A percentile compares a stretch with the other conserved stretches of the same genome.
These are phyloP conservation scores for Coleophora deauratella DNA, from an alignment of 2,888 invertebrate species.

Conservation along the genomic window DNA sequence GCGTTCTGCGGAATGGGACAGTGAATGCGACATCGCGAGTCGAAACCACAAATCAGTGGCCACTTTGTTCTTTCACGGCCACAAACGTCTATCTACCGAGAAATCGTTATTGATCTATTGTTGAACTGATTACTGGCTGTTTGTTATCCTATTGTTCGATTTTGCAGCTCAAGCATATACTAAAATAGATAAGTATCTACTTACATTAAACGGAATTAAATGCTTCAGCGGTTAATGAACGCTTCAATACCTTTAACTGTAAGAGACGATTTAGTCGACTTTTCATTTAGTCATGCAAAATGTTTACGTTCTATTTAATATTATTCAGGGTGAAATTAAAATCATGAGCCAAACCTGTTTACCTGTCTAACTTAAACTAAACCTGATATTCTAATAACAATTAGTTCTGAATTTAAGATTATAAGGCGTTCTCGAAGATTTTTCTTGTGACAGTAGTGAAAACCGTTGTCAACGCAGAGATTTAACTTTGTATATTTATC, in stretches of 20 bases:
- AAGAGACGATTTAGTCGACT: conserved; percentile 18
- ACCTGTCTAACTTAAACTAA: too few species aligned
- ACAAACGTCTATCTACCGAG: conserved; percentile 39
- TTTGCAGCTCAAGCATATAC: conserved; percentile 29
- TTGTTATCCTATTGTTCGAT: conserved; percentile 42
- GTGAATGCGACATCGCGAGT: conserved; percentile 39
- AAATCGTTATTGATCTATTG: conserved; percentile 49
- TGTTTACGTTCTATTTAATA: too few species aligned
- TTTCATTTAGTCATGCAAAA: too few species aligned
- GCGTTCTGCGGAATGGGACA: conserved; percentile 36
- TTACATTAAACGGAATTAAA: conserved; percentile 29
- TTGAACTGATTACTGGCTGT: conserved; percentile 50
- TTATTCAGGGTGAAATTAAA: too few species aligned
- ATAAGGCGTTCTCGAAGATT: too few species aligned
- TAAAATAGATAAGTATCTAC: conserved; percentile 22
- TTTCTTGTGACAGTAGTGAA: too few species aligned
- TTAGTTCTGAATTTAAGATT: too few species aligned
- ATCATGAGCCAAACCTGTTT: too few species aligned
- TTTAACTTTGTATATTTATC: too few species aligned
- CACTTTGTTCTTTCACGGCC: conserved; percentile 63
- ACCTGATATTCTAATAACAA: too few species aligned
- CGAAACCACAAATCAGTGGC: conserved; percentile 61
- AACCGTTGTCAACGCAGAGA: too few species aligned
- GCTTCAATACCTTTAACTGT: conserved; percentile 30
- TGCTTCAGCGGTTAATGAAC: conserved; percentile 41